phyloP scores from a whole-genome alignment of 92 coral and sea anemone genomes.

The Nematostella vectensis region DNA sequence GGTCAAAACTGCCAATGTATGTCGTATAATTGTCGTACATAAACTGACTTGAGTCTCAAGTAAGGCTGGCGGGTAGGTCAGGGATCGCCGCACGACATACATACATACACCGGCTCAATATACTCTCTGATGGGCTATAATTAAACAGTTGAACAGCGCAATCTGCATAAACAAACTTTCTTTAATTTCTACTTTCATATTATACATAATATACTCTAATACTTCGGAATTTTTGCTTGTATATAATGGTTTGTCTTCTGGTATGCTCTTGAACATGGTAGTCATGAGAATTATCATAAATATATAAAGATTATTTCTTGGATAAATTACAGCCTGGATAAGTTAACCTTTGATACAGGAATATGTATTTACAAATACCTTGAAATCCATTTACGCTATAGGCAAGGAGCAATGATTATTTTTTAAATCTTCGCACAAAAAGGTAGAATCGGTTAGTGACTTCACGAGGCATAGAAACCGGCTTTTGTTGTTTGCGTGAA shows the following conservation, averaged over 20 bases:
- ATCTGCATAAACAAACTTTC: background rate
- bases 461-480: too few species aligned
- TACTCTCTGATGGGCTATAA: too few species aligned
- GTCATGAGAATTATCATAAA: constrained; percentile 15
- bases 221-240: background rate
- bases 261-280: background rate
- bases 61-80: too few species aligned
- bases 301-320: constrained; percentile 25
- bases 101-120: too few species aligned
- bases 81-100: too few species aligned
- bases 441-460: too few species aligned
- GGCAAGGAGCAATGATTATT: too few species aligned
- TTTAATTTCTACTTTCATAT: background rate
- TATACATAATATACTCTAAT: constrained; percentile 1
- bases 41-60: too few species aligned
- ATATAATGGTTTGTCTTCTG: background rate
- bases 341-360: constrained; percentile 33
- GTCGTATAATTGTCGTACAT: too few species aligned
- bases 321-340: constrained; percentile 25
- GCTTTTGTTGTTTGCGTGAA: too few species aligned
- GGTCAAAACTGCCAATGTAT: too few species aligned
- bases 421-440: too few species aligned
- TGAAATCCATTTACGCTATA: constrained; percentile 2
- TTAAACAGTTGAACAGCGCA: background rate
- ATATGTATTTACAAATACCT: constrained; percentile 24